Evolutionary conservation across 92 coral and sea anemone genomes (phyloP), one percentile per base, ranked within the genome.

Genomic region (Epizoanthus fatuus): DNA sequence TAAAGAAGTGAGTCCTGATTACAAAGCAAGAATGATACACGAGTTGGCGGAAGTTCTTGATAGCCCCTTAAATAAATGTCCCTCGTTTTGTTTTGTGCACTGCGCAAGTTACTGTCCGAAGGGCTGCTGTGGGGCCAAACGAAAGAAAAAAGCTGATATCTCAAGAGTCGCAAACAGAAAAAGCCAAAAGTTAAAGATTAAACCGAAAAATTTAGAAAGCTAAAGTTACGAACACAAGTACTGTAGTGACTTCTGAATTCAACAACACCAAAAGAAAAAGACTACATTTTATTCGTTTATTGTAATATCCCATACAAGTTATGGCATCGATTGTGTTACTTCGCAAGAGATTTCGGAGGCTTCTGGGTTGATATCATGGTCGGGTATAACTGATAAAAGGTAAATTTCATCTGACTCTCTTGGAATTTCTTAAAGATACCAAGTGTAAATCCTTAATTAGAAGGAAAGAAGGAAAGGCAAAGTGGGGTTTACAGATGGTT

Each of bases 61-160:
- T n/a, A 77, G 82, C 5, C 82, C 82, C 7, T 40, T 60, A 14
- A 77, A 77, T 51, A 9, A 29, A 29, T 77, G 82, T 44, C 70
- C 70, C 5, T 56, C 82, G 19, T 69, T 77, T 19, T 77, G 82
- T 44, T 77, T 77, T 62, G 82, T 42, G 82, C 82, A 77, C 7
- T 77, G 82, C 82, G 62, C 69, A 20, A 40, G 57, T 39, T 59
- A 4, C 17, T 77, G 82, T 42, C 70, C 82, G 4, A 60, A 60
- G 59, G 58, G 22, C 62, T 77, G 82, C 11, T 77, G 82, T 49
- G 82, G 56, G 29, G 71, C 22, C 32, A 77, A 62, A 38, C 69
- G 82, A 38, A 77, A 45, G 54, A 77, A 77, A 40, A 77, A 77
- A 11, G 45, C 55, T 19, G 82, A 77, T 44, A 77, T 77, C 19